Base-by-base conservation (phyloP, 2,113 vertebrate species). In the Chloroceryle aenea region DNA sequence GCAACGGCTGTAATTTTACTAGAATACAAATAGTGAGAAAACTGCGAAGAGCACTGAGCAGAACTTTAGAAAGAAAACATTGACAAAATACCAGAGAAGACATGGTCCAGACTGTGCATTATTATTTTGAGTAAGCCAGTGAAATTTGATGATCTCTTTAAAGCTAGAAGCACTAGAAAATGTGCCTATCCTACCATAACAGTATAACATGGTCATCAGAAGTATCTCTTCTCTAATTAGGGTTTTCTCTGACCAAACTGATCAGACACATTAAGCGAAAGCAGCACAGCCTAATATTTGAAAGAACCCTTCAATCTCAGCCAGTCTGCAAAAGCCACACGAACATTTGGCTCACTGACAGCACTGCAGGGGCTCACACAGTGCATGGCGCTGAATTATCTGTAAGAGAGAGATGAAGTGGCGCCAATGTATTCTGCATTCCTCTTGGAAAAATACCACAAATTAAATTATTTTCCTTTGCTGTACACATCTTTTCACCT, bases 381-480 rank as follows among this genome's bases (percentile, higher is more conserved):
- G 42, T 6, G 32, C n/a, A 30, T 67, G 67, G 32, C 85, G 36
- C 40, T 34, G 72, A 47, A 73, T 67, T 84, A n/a, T 8, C 63
- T 63, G 32, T 17, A 47, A 85, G 30, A 58, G 21, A 26, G 59
- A 73, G 32, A 73, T 69, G 48, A 96, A 83, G 58, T 53, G 67
- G 56, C 89, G 43, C 40, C 77, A 85, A 67, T 18, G 36, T 34
- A 64, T 68, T 84, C 61, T 89, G 61, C 38, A 38, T 71, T 89
- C 91, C 69, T 68, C 77, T 62, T 94, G 58, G 26, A 92, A 80
- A 88, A 90, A 59, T 10, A 74, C 4, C 14, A 48, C 50, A 55
- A 83, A 93, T 47, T 13, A 75, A 84, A 67, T 84, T 36, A 43
- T 81, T 94, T 96, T 81, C 4, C 14, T 94, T 84, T 83, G 71